phyloP scores from a whole-genome alignment of 2,113 vertebrate genomes.

The Psilopsiagon aurifrons region DNA sequence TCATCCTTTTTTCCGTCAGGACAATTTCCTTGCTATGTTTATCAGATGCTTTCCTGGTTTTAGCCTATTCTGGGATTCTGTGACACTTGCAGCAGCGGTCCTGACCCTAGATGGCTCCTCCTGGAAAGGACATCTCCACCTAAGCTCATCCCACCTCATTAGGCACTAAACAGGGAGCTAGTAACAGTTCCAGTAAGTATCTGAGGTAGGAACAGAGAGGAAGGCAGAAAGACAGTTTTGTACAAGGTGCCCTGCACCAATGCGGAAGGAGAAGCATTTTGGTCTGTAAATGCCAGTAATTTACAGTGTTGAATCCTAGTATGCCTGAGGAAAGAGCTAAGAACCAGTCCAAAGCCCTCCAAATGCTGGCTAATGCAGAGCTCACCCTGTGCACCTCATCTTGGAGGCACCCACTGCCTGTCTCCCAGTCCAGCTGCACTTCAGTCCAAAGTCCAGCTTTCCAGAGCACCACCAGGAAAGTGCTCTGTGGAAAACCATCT shows the following conservation, averaged over 20 bases:
- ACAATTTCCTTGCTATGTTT: background rate
- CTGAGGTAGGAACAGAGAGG: background rate
- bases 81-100: background rate
- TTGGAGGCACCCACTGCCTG: background rate
- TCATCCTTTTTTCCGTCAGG: background rate
- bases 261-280: background rate
- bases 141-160: background rate
- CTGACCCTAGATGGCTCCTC: background rate
- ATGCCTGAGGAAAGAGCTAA: background rate
- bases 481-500: fast-evolving
- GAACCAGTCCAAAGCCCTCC: background rate
- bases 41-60: background rate
- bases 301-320: background rate
- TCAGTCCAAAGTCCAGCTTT: background rate
- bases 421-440: background rate
- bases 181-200: background rate
- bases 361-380: background rate
- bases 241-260: background rate
- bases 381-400: background rate
- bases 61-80: background rate
- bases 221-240: background rate
- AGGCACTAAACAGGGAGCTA: background rate
- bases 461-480: background rate
- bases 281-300: background rate
- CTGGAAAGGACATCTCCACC: background rate